Evolutionary conservation across 2,797 vertebrate species (phyloP).

Genomic region (Cephalopachus bancanus): DNA sequence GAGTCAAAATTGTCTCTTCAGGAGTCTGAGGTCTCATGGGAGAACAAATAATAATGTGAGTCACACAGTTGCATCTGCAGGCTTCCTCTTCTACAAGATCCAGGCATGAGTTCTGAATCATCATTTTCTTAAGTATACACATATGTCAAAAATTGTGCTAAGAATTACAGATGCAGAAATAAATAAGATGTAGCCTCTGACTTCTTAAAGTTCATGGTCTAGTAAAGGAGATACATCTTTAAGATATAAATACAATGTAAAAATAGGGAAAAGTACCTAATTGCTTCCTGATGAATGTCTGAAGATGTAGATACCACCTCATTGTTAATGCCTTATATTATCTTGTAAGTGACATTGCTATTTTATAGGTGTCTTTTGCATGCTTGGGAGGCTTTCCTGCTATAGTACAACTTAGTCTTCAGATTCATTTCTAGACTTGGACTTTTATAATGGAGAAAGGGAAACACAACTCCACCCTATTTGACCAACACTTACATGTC

Average conservation of each 20-base stretch:
- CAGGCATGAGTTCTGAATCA: neutral
- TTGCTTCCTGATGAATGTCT: neutral
- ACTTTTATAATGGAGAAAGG: neutral
- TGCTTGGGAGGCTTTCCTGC: neutral
- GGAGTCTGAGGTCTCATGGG: neutral
- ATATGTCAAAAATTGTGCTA: neutral
- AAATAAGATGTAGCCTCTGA: neutral
- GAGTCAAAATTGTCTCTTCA: neutral
- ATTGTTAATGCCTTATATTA: neutral
- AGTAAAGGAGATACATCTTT: neutral
- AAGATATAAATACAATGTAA: conserved; percentile 2
- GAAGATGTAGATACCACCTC: neutral
- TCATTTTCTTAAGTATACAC: neutral
- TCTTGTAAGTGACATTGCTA: neutral
- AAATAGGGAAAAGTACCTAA: neutral
- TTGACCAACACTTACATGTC: neutral
- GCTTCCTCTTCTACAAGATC: neutral
- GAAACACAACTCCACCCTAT: neutral
- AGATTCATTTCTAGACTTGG: neutral
- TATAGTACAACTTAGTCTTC: neutral
- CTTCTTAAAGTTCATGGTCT: neutral
- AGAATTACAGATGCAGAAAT: neutral
- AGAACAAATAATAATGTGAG: neutral
- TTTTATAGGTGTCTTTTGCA: neutral
- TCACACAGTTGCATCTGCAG: neutral